Conservation (phyloP, 2,888 invertebrate genomes). For the Steinernema scapterisci region DNA sequence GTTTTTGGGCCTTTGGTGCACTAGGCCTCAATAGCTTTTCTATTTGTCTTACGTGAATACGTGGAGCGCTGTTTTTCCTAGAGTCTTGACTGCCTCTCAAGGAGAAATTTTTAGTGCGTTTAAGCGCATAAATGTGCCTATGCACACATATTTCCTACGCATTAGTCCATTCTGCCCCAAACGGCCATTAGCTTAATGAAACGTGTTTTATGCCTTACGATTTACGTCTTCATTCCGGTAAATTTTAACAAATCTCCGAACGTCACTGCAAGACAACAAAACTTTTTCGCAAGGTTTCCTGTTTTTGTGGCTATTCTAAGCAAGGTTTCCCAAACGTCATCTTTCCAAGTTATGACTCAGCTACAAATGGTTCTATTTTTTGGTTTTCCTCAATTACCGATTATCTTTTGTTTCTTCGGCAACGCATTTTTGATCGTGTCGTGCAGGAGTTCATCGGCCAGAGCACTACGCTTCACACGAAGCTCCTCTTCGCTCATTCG, state of each 20-base stretch:
- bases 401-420: constrained; percentile 38
- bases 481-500: constrained; percentile 47
- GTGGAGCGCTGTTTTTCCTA: not conserved
- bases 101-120: no score
- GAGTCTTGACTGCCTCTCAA: no score
- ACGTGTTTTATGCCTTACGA: no score
- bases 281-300: no score
- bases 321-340: not conserved
- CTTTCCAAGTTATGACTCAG: not conserved
- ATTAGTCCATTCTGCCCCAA: no score
- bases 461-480: constrained; percentile 40
- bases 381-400: constrained; percentile 30
- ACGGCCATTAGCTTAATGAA: no score
- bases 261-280: no score
- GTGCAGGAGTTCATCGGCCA: constrained; percentile 44
- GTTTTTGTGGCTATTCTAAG: not conserved
- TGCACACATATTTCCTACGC: no score
- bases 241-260: no score
- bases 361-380: not conserved
- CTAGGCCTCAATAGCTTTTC: constrained; percentile 29
- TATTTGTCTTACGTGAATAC: constrained; percentile 14
- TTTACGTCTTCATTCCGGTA: no score
- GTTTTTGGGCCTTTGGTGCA: not conserved
- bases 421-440: constrained; percentile 41
- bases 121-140: no score